Percentiles rank a stretch among this genome's conserved stretches.
Conservation (phyloP, 2,888 invertebrate species). For the Drosophila infuscata region DNA sequence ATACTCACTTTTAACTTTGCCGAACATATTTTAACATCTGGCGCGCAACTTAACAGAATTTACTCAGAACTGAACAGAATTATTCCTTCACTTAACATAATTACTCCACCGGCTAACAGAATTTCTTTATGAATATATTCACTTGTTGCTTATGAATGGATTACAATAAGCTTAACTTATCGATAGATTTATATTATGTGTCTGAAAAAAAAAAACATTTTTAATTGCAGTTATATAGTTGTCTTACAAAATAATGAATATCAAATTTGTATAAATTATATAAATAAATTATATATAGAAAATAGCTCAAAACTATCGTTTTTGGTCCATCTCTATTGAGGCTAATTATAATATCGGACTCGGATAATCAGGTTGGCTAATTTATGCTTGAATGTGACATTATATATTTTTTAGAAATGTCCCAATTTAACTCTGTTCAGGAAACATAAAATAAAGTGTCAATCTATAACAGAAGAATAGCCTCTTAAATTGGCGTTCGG, state of each 20-base stretch:
- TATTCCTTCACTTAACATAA: slow-evolving; percentile 2
- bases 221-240: too few relatives aligned
- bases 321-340: slow-evolving; percentile 1
- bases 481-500: slow-evolving; percentile 4
- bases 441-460: neutral
- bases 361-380: slow-evolving; percentile 10
- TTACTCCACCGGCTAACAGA: slow-evolving; percentile 1
- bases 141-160: neutral
- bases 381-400: neutral
- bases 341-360: slow-evolving; percentile 11
- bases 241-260: neutral
- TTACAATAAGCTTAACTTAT: neutral
- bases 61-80: neutral
- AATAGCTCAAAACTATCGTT: slow-evolving; percentile 16
- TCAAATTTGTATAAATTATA: neutral
- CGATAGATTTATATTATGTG: neutral
- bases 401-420: slow-evolving; percentile 11
- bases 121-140: neutral
- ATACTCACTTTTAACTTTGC: too few relatives aligned
- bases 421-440: slow-evolving; percentile 2
- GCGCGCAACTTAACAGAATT: slow-evolving; percentile 1
- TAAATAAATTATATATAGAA: neutral
- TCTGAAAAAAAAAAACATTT: too few relatives aligned
- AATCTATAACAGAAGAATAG: neutral
- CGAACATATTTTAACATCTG: neutral